phyloP scores from a whole-genome alignment of 2,797 vertebrate species.

The Alfaro cultratus region DNA sequence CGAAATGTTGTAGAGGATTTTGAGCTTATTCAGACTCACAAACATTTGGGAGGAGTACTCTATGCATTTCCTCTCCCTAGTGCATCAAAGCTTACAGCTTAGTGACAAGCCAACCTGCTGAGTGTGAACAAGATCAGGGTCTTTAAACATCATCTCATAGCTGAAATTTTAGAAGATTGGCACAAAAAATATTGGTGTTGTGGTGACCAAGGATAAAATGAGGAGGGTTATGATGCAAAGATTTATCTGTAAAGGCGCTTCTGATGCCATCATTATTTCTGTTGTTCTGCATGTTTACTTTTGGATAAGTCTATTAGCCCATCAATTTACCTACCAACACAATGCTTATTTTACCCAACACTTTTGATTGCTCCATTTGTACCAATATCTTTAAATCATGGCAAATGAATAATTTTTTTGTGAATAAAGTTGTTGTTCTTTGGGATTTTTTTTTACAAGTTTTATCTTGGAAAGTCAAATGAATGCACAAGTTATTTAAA shows the following conservation, averaged over 20 bases:
- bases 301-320: not conserved
- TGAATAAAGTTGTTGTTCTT: not conserved
- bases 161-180: slow-evolving; percentile 22
- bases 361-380: not conserved
- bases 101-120: slow-evolving; percentile 23
- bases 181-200: slow-evolving; percentile 8
- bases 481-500: not conserved
- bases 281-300: not conserved
- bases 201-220: slow-evolving; percentile 17
- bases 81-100: slow-evolving; percentile 17
- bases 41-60: not conserved
- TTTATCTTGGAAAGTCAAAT: slow-evolving; percentile 15
- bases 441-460: not conserved
- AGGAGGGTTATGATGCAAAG: slow-evolving; percentile 15
- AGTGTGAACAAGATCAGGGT: slow-evolving; percentile 59
- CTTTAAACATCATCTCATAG: slow-evolving; percentile 49
- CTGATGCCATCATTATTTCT: not conserved
- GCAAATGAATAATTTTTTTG: not conserved
- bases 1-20: not conserved
- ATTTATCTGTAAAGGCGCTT: slow-evolving; percentile 11
- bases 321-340: not conserved
- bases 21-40: not conserved
- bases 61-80: not conserved
- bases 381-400: not conserved
- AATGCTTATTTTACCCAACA: not conserved